These are phyloP conservation scores for Crenuchus spilurus DNA, from an alignment of 2,797 vertebrate genomes.

Conservation along the genomic window DNA sequence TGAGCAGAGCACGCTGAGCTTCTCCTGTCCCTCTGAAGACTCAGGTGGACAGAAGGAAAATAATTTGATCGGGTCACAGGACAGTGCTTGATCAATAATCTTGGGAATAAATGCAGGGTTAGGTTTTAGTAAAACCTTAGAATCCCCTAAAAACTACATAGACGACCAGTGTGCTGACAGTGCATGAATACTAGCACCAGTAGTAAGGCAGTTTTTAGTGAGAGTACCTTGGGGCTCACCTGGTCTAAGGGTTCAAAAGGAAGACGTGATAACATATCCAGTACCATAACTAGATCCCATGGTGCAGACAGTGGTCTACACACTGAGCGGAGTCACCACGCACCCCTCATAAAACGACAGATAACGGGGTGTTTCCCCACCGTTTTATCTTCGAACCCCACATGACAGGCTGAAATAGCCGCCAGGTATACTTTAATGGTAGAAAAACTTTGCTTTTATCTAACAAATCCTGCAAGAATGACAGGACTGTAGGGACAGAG, in stretches of 20 bases:
- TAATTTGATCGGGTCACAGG: no score
- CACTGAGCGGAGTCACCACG: background rate
- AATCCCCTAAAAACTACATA: no score
- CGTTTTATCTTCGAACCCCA: background rate
- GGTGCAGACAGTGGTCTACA: background rate
- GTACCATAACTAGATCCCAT: background rate
- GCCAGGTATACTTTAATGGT: conserved; percentile 26
- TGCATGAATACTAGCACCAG: background rate
- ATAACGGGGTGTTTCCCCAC: background rate
- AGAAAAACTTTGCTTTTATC: background rate
- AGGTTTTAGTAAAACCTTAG: no score
- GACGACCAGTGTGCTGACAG: background rate
- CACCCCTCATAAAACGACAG: background rate
- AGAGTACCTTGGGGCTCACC: background rate
- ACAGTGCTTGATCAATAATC: no score
- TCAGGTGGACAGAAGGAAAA: no score
- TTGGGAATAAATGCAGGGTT: no score
- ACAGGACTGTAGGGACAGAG: background rate
- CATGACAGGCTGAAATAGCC: conserved; percentile 13
- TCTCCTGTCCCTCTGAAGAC: no score
- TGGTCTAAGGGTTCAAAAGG: background rate
- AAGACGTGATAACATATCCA: background rate
- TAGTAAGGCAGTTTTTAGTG: background rate
- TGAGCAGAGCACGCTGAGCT: no score
- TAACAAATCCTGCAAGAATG: conserved; percentile 5